A percentile compares a stretch with the other conserved stretches of the same genome.
Conservation (phyloP, 2,888 invertebrate genomes). For the Monochamus alternatus region DNA sequence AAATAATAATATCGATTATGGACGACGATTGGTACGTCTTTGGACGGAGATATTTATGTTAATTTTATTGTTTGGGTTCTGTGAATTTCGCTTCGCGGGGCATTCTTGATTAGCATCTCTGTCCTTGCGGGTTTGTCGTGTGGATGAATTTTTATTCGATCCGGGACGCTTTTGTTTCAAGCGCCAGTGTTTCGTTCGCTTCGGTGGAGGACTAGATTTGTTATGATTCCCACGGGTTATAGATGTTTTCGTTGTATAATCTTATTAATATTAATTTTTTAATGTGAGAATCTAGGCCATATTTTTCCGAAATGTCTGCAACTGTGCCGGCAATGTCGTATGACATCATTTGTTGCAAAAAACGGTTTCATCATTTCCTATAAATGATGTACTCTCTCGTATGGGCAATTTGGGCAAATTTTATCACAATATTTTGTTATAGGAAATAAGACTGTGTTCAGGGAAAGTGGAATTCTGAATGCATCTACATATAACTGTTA, state of each 20-base stretch:
- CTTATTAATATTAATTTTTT: slow-evolving; percentile 9
- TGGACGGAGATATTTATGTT: slow-evolving; percentile 39
- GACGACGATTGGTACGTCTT: slow-evolving; percentile 36
- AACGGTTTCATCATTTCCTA: too few relatives aligned
- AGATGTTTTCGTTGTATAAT: background rate
- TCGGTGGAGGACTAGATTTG: background rate
- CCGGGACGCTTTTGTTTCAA: slow-evolving; percentile 19
- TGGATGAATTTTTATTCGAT: slow-evolving; percentile 16
- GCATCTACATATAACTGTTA: too few relatives aligned
- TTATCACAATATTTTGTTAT: too few relatives aligned
- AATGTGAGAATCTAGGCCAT: background rate
- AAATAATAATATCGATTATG: slow-evolving; percentile 41
- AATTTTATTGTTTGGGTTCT: slow-evolving; percentile 41
- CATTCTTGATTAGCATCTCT: slow-evolving; percentile 22
- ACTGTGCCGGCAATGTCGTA: too few relatives aligned
- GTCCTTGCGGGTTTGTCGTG: slow-evolving; percentile 22
- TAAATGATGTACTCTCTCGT: too few relatives aligned
- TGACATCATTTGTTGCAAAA: too few relatives aligned
- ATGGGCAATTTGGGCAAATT: too few relatives aligned
- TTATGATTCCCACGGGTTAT: background rate
- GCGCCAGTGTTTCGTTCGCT: slow-evolving; percentile 4
- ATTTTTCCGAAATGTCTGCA: too few relatives aligned
- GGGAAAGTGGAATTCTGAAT: too few relatives aligned
- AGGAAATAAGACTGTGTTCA: too few relatives aligned
- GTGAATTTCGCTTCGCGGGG: slow-evolving; percentile 32